These are phyloP conservation scores for Platycercus adscitus DNA, from an alignment of 2,113 vertebrate species.

Conservation along the genomic window DNA sequence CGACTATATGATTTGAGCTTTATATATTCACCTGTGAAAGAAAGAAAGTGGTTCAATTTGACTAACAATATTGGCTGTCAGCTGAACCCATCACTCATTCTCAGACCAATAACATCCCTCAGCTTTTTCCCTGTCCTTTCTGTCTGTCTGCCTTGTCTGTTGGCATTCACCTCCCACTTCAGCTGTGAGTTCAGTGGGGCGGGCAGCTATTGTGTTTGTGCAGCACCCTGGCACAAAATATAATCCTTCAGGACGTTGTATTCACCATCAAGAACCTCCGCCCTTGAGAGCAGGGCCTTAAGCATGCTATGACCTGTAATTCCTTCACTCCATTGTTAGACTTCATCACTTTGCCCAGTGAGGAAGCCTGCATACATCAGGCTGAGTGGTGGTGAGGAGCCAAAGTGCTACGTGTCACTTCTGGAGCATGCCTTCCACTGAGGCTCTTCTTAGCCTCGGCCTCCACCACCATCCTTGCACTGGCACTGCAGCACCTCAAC, in stretches of 20 bases:
- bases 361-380: not conserved
- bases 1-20: not conserved
- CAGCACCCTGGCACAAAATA: not conserved
- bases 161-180: not conserved
- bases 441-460: not conserved
- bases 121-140: not conserved
- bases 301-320: rapidly evolving
- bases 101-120: not conserved
- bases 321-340: not conserved
- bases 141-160: not conserved
- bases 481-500: not conserved
- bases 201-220: not conserved
- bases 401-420: not conserved
- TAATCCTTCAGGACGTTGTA: not conserved
- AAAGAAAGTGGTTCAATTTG: not conserved
- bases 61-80: not conserved
- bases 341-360: not conserved
- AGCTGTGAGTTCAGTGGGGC: not conserved
- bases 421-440: not conserved
- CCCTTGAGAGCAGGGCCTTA: not conserved
- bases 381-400: not conserved
- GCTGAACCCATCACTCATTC: not conserved
- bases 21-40: not conserved
- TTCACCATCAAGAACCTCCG: not conserved
- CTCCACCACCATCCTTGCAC: not conserved